Evolutionary conservation across 1,140 invertebrate species (phyloP).

Genomic region (Orius insidiosus): DNA sequence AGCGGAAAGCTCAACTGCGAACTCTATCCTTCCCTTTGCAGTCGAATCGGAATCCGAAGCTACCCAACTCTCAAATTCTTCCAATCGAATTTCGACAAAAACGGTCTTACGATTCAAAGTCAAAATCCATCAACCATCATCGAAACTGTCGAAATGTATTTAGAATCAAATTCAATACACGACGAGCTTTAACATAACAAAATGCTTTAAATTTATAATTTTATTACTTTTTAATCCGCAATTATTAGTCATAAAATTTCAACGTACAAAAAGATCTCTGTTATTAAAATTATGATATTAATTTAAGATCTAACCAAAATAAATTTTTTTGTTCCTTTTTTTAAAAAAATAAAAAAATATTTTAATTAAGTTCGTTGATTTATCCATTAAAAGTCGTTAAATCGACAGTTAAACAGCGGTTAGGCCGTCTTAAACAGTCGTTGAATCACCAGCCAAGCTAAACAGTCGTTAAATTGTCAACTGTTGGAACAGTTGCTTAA

Average conservation of each 20-base stretch:
- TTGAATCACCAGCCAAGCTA: too few relatives aligned
- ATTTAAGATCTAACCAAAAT: too few relatives aligned
- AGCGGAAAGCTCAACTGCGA: conserved; percentile 41
- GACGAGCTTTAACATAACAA: conserved; percentile 15
- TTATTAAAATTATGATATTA: neutral
- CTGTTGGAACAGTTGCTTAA: too few relatives aligned
- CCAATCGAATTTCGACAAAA: conserved; percentile 3
- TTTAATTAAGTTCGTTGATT: too few relatives aligned
- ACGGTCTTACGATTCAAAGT: conserved; percentile 14
- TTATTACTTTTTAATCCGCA: too few relatives aligned
- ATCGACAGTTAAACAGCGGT: too few relatives aligned
- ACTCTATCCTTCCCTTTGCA: conserved; percentile 27
- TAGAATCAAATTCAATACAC: conserved; percentile 2
- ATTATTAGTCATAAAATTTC: too few relatives aligned
- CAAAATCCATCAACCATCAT: conserved; percentile 14
- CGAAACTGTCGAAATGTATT: conserved; percentile 11
- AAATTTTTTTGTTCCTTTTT: too few relatives aligned
- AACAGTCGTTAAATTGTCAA: too few relatives aligned
- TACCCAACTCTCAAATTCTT: conserved; percentile 35
- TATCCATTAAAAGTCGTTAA: too few relatives aligned
- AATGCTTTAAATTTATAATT: neutral
- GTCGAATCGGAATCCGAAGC: conserved; percentile 28
- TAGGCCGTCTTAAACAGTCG: too few relatives aligned
- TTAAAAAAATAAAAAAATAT: too few relatives aligned
- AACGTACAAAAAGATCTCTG: neutral